phyloP scores from a whole-genome alignment of 1,140 invertebrate genomes.

The Pantala flavescens region DNA sequence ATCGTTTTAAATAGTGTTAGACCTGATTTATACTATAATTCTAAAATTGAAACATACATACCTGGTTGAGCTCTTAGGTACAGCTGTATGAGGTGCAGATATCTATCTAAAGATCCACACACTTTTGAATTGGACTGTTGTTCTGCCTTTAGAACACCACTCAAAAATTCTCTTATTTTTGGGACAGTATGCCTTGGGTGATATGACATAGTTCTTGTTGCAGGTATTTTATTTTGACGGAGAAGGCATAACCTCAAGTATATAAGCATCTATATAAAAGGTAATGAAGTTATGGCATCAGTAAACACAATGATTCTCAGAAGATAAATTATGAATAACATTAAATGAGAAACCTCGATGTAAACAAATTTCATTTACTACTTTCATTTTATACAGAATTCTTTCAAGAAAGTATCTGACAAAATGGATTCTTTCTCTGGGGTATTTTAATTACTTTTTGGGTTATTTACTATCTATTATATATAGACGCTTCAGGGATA shows the following conservation, averaged over 20 bases:
- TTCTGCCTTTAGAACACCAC: background rate
- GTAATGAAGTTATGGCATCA: background rate
- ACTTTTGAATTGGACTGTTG: background rate
- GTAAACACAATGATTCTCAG: background rate
- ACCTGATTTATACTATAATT: too few relatives aligned
- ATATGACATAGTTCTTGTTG: background rate
- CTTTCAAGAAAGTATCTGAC: too few relatives aligned
- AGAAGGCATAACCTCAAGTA: background rate
- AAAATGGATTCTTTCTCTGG: too few relatives aligned
- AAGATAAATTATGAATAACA: background rate
- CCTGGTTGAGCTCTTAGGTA: conserved; percentile 4
- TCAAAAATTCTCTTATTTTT: background rate
- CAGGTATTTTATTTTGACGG: background rate
- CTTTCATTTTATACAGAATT: too few relatives aligned
- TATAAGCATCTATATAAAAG: background rate
- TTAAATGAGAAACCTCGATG: too few relatives aligned
- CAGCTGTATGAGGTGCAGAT: background rate
- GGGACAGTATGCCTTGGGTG: background rate
- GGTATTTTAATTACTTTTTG: too few relatives aligned
- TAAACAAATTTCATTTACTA: too few relatives aligned
- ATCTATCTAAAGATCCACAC: background rate
- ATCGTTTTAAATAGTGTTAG: too few relatives aligned
- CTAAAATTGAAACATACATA: too few relatives aligned
- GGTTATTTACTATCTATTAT: too few relatives aligned
- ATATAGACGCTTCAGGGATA: too few relatives aligned